Percentiles rank a stretch among this genome's conserved stretches.
phyloP scores from a whole-genome alignment of 1,140 invertebrate species.

The Amphibalanus amphitrite region DNA sequence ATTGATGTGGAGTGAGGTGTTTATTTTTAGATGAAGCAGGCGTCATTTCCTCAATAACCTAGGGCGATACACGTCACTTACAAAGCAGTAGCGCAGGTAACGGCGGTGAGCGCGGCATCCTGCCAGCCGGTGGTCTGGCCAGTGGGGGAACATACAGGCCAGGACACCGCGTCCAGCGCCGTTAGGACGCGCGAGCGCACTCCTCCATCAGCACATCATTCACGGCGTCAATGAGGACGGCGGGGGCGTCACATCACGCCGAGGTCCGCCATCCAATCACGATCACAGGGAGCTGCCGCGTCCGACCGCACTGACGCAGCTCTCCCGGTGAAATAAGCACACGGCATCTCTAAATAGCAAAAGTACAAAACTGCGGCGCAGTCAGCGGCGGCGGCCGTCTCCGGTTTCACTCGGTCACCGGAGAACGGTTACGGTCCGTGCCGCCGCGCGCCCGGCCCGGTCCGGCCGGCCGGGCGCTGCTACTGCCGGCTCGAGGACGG shows the following conservation, averaged over 20 bases:
- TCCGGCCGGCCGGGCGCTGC: too few relatives aligned
- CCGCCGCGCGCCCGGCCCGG: too few relatives aligned
- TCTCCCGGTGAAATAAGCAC: background rate
- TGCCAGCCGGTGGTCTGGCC: background rate
- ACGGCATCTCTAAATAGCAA: background rate
- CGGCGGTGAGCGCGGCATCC: background rate
- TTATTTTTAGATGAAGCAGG: constrained; percentile 4
- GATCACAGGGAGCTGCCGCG: too few relatives aligned
- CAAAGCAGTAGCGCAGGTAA: background rate
- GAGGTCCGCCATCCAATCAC: too few relatives aligned
- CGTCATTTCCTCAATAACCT: background rate
- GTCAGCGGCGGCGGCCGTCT: too few relatives aligned
- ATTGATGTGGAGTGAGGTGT: background rate
- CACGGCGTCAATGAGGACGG: background rate
- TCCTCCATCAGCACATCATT: background rate
- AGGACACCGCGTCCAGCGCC: background rate
- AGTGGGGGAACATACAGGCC: background rate
- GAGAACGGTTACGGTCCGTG: too few relatives aligned
- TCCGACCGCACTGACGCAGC: too few relatives aligned
- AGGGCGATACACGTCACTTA: background rate
- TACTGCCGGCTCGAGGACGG: background rate
- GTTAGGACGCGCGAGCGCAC: background rate
- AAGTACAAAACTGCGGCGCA: background rate
- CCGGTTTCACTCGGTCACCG: too few relatives aligned
- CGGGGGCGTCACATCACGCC: too few relatives aligned